Evolutionary conservation across 2,797 vertebrate species (phyloP).

Genomic region (Galaxias olidus): DNA sequence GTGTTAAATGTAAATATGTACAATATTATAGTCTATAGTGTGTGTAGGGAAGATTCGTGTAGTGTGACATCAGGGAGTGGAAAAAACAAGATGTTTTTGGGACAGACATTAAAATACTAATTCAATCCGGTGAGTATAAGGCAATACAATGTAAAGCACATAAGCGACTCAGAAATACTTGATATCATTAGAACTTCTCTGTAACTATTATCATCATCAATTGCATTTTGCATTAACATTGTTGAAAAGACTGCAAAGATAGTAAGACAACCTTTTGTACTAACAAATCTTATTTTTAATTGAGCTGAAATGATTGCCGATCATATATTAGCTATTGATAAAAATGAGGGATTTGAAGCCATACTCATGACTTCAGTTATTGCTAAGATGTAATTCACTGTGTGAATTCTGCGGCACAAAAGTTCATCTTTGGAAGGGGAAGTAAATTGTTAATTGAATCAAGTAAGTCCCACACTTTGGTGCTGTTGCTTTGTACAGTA

Average conservation of each 20-base stretch:
- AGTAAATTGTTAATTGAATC: conserved; percentile 34
- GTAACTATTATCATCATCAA: too few relatives aligned
- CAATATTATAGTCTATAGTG: conserved; percentile 16
- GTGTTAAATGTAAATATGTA: background rate
- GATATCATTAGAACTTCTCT: too few relatives aligned
- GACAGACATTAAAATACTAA: conserved; percentile 6
- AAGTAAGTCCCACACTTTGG: conserved; percentile 9
- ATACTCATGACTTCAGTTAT: background rate
- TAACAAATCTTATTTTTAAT: too few relatives aligned
- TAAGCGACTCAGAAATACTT: too few relatives aligned
- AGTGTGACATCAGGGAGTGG: too few relatives aligned
- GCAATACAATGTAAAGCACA: too few relatives aligned
- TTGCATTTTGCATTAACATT: too few relatives aligned
- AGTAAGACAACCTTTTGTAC: background rate
- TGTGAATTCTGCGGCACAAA: conserved; percentile 23
- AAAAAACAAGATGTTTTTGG: conserved; percentile 14
- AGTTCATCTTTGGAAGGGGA: conserved; percentile 50
- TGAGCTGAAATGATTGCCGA: too few relatives aligned
- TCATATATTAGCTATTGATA: background rate
- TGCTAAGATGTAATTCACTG: conserved; percentile 4
- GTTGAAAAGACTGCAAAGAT: conserved; percentile 26
- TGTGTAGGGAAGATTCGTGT: too few relatives aligned
- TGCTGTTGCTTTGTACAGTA: background rate
- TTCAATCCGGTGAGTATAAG: conserved; percentile 18
- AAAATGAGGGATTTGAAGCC: background rate